phyloP scores from a whole-genome alignment of 2,797 vertebrate species.

The Sphaeramia orbicularis region DNA sequence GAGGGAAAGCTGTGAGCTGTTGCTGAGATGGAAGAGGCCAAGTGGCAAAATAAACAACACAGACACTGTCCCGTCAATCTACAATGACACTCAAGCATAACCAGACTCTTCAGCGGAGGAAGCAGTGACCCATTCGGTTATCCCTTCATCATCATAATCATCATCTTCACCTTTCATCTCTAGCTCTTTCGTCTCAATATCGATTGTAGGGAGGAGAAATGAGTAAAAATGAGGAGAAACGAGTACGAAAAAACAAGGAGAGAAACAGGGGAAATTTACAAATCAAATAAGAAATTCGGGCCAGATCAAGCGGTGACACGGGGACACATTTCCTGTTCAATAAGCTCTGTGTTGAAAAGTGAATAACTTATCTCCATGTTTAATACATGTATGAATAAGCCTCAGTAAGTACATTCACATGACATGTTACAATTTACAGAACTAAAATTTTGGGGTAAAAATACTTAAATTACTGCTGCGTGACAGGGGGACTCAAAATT shows the following conservation, averaged over 20 bases:
- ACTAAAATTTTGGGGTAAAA: too few species aligned
- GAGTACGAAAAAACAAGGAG: neutral
- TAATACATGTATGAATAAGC: too few species aligned
- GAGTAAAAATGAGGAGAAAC: neutral
- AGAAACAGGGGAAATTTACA: too few species aligned
- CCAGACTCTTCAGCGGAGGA: constrained; percentile 50
- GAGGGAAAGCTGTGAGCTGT: constrained; percentile 27
- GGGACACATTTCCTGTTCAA: too few species aligned
- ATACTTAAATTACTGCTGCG: too few species aligned
- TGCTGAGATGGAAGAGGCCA: constrained; percentile 19
- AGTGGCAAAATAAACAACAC: constrained; percentile 10
- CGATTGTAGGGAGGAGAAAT: constrained; percentile 37
- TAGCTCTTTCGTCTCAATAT: constrained; percentile 63
- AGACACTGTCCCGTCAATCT: constrained; percentile 29
- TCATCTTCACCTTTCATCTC: constrained; percentile 65
- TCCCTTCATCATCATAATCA: constrained; percentile 66
- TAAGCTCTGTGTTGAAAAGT: too few species aligned
- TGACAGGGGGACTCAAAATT: too few species aligned
- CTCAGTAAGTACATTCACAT: too few species aligned
- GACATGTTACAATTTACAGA: too few species aligned
- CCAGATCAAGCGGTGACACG: too few species aligned
- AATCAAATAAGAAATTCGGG: too few species aligned
- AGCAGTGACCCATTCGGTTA: constrained; percentile 68
- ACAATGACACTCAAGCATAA: constrained; percentile 32
- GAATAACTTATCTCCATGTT: too few species aligned